Percentiles rank a stretch among this genome's conserved stretches.
These are phyloP conservation scores for Coenonympha glycerion DNA, from an alignment of 2,888 invertebrate genomes.

Conservation along the genomic window DNA sequence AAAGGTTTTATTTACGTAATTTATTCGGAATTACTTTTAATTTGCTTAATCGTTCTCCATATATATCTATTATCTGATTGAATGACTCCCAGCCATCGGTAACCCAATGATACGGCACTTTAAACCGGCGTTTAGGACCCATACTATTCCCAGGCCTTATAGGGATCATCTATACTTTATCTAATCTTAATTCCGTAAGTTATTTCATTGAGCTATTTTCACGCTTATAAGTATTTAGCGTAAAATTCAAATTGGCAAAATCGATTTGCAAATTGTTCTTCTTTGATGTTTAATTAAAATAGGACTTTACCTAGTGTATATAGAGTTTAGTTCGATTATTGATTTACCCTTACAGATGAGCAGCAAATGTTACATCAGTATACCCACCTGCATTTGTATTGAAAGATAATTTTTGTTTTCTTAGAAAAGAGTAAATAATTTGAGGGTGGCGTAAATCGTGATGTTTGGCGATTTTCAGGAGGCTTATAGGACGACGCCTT, in stretches of 20 bases:
- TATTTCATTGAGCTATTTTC: conserved; percentile 11
- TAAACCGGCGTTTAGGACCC: conserved; percentile 28
- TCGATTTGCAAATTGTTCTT: conserved; percentile 6
- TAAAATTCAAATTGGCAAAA: conserved; percentile 11
- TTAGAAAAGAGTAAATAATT: no score
- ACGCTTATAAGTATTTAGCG: conserved; percentile 4
- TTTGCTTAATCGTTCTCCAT: conserved; percentile 24
- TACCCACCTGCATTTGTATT: no score
- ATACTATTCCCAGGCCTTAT: conserved; percentile 28
- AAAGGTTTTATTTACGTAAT: conserved; percentile 19
- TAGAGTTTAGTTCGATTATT: neutral
- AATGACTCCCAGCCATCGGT: conserved; percentile 26
- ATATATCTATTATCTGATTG: conserved; percentile 27
- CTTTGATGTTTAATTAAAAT: neutral
- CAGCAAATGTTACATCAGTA: neutral
- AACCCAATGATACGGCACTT: conserved; percentile 31
- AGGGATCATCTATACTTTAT: conserved; percentile 31
- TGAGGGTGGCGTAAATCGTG: no score
- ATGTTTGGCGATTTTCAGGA: no score
- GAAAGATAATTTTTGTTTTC: no score
- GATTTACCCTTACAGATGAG: neutral
- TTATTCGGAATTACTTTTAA: conserved; percentile 25
- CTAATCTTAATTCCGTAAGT: conserved; percentile 32
- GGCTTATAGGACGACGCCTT: no score
- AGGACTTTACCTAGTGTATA: conserved; percentile 1